Evolutionary conservation across 2,797 vertebrate genomes (phyloP), one percentile per base, ranked within the genome.

Genomic region (Crax fasciolata): DNA sequence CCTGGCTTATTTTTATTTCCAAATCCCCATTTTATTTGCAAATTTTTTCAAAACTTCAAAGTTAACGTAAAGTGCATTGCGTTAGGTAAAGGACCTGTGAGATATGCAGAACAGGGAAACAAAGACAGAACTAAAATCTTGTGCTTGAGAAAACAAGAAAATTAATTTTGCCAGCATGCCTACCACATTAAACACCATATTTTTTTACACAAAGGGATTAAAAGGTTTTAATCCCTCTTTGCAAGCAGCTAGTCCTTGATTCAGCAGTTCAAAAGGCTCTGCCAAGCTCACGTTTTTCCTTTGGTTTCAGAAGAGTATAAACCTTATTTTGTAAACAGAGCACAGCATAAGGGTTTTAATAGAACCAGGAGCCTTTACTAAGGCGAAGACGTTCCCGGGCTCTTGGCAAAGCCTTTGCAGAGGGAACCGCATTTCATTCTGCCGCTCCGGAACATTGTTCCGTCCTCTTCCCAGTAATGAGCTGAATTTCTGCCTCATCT

Each of bases 131-230:
- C 70, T 86, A 72, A 93, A 96, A 93, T 91, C 82, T 46, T 77
- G 67, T 91, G 93, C 95, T 95, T 94, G 92, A 94, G 96, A 96
- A 97, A 96, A 97, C 91, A 96, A 67, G 89, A 95, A 97, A 95
- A 97, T 97, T 97, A 94, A 96, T 97, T 97, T 95, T 94, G 92
- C 77, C 94, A 93, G 95, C 84, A 90, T 93, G 91, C 77, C 91
- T 97, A 93, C 91, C 95, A 97, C 92, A 97, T 96, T 96, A 94
- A 96, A 97, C 84, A 95, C 79, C 43, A 61, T 95, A 95, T 84
- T 93, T 87, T 93, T 94, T 90, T 90, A 72, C 89, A 90, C 86
- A 93, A 93, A 97, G 89, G 84, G 96, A 97, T 97, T 97, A 95
- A 93, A 96, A 96, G 72, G 86, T 93, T 97, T 97, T 96, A 97